Percentiles rank a stretch among this genome's conserved stretches.
Conservation (phyloP, 2,113 vertebrate genomes). For the Apodemus speciosus region DNA sequence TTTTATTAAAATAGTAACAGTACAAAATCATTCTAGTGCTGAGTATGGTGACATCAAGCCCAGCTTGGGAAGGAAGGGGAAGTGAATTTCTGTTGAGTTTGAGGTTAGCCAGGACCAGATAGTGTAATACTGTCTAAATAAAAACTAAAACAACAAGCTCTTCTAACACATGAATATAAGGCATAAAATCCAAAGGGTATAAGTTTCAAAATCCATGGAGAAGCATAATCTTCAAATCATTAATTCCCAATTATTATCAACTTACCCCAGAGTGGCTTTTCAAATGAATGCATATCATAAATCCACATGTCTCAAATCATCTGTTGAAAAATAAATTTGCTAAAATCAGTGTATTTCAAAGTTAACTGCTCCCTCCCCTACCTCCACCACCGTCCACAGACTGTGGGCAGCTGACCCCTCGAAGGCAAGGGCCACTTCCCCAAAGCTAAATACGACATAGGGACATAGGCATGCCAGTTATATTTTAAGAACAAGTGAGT, state of each 20-base stretch:
- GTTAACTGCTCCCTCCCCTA: neutral
- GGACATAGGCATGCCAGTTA: neutral
- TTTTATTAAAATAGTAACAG: slow-evolving; percentile 30
- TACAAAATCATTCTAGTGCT: neutral
- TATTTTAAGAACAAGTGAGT: neutral
- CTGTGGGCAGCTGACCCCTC: neutral
- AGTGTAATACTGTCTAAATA: neutral
- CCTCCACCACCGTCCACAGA: neutral
- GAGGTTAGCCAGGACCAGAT: neutral
- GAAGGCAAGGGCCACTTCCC: neutral
- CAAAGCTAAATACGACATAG: neutral
- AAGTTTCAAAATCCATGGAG: neutral
- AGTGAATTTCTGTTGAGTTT: neutral
- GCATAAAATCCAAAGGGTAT: neutral
- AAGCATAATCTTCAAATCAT: slow-evolving; percentile 34
- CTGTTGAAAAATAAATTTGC: slow-evolving; percentile 75
- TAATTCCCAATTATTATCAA: slow-evolving; percentile 57
- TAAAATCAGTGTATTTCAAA: slow-evolving; percentile 68
- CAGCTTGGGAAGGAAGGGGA: neutral
- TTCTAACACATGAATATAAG: slow-evolving; percentile 16
- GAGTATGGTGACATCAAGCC: neutral
- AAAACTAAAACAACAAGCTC: neutral
- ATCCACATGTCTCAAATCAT: slow-evolving; percentile 74
- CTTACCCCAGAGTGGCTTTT: slow-evolving; percentile 75
- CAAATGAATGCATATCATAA: slow-evolving; percentile 74